Conservation (phyloP, 1,140 invertebrate genomes). For the Acromyrmex charruanus region DNA sequence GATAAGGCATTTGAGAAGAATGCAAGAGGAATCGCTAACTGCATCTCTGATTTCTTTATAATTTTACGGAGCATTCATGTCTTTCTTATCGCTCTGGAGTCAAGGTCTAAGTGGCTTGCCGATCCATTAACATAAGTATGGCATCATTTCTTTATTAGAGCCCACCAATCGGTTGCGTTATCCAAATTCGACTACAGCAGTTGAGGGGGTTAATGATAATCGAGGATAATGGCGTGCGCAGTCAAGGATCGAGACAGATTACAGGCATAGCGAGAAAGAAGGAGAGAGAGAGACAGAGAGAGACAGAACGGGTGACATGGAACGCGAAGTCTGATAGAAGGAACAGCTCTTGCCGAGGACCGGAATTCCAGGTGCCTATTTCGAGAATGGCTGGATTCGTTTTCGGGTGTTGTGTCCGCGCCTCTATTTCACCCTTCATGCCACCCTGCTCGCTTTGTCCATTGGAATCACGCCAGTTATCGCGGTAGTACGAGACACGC, state of each 20-base stretch:
- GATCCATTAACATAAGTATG: slow-evolving; percentile 36
- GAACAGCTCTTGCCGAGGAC: slow-evolving; percentile 39
- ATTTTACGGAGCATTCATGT: background rate
- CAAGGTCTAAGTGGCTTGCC: background rate
- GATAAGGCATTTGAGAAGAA: background rate
- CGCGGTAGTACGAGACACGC: slow-evolving; percentile 44
- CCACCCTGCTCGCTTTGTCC: slow-evolving; percentile 34
- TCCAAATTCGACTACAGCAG: slow-evolving; percentile 23
- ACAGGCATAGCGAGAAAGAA: background rate
- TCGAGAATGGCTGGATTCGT: slow-evolving; percentile 73
- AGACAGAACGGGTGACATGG: slow-evolving; percentile 1
- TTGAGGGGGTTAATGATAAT: slow-evolving; percentile 13
- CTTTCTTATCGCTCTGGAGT: slow-evolving; percentile 3
- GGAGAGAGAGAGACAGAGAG: background rate
- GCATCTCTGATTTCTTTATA: background rate
- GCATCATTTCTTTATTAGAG: slow-evolving; percentile 47
- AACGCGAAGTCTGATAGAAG: slow-evolving; percentile 2
- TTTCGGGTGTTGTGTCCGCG: slow-evolving; percentile 67
- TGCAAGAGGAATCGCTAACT: background rate
- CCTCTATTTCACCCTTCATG: slow-evolving; percentile 36
- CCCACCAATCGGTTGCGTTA: slow-evolving; percentile 32
- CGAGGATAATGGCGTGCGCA: slow-evolving; percentile 34
- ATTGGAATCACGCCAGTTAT: slow-evolving; percentile 73
- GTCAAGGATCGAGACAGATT: background rate
- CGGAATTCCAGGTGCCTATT: slow-evolving; percentile 74